Evolutionary conservation across 2,888 invertebrate genomes (phyloP).

Genomic region (Eulithis prunata): DNA sequence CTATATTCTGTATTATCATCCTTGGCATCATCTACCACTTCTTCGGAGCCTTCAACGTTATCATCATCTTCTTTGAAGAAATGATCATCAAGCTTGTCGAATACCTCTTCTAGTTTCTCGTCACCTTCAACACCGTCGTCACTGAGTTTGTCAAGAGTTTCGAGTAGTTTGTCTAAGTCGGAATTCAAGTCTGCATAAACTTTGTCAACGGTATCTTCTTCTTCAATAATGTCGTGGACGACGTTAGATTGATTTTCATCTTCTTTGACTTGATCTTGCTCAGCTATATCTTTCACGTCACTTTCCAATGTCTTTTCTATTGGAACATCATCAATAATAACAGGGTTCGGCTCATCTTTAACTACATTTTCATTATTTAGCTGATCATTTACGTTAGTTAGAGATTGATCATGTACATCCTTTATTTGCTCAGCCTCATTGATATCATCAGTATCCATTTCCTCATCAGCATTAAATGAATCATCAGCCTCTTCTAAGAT

Average conservation of each 20-base stretch:
- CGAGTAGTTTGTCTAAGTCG: conserved; percentile 61
- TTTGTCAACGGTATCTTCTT: conserved; percentile 56
- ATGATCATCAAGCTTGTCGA: conserved; percentile 36
- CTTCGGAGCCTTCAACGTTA: conserved; percentile 28
- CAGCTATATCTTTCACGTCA: neutral
- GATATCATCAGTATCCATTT: conserved; percentile 14
- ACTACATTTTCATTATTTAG: neutral
- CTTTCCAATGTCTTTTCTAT: neutral
- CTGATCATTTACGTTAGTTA: neutral
- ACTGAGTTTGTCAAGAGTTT: conserved; percentile 57
- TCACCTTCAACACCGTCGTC: conserved; percentile 40
- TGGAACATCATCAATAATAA: conserved; percentile 1
- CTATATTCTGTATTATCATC: conserved; percentile 26
- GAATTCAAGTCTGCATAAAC: conserved; percentile 59
- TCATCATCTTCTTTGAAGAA: conserved; percentile 27
- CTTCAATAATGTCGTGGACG: conserved; percentile 29
- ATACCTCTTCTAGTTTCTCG: conserved; percentile 30
- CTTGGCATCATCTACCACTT: conserved; percentile 32
- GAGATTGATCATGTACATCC: conserved; percentile 2
- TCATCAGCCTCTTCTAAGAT: conserved; percentile 24
- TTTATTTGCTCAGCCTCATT: conserved; percentile 1
- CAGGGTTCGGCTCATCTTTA: conserved; percentile 3
- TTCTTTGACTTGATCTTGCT: conserved; percentile 10
- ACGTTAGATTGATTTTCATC: conserved; percentile 26
- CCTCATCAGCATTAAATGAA: conserved; percentile 20